These are phyloP conservation scores for Merluccius polli DNA, from an alignment of 2,797 vertebrate species.

Conservation along the genomic window DNA sequence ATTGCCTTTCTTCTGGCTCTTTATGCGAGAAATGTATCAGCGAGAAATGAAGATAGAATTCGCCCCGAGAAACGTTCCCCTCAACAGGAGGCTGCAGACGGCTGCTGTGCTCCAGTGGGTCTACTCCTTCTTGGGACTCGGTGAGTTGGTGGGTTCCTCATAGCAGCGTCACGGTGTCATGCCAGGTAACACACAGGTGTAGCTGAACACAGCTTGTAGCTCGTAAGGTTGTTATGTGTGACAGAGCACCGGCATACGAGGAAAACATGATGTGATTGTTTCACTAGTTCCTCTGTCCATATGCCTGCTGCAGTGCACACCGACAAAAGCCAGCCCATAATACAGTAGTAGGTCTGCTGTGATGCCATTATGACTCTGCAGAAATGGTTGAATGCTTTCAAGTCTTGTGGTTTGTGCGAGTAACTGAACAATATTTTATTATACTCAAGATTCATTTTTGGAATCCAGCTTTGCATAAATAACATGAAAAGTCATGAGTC, in stretches of 20 bases:
- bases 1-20: slow-evolving; percentile 8
- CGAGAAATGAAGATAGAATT: slow-evolving; percentile 85
- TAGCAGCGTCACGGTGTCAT: background rate
- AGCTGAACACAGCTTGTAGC: background rate
- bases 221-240: background rate
- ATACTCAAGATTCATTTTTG: background rate
- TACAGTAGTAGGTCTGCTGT: background rate
- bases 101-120: slow-evolving; percentile 80
- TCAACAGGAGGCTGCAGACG: slow-evolving; percentile 82
- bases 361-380: background rate
- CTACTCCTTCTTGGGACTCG: slow-evolving; percentile 81
- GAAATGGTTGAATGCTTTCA: background rate
- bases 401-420: background rate
- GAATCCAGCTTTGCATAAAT: background rate
- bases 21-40: background rate
- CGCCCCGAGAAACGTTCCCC: slow-evolving; percentile 71
- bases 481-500: background rate
- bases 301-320: background rate
- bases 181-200: background rate
- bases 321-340: background rate
- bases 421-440: background rate
- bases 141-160: slow-evolving; percentile 66
- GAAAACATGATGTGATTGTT: background rate
- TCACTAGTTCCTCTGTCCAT: background rate
- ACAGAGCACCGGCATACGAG: background rate